Evolutionary conservation across 2,888 invertebrate species (phyloP).

Genomic region (Leptarthrus brevirostris): DNA sequence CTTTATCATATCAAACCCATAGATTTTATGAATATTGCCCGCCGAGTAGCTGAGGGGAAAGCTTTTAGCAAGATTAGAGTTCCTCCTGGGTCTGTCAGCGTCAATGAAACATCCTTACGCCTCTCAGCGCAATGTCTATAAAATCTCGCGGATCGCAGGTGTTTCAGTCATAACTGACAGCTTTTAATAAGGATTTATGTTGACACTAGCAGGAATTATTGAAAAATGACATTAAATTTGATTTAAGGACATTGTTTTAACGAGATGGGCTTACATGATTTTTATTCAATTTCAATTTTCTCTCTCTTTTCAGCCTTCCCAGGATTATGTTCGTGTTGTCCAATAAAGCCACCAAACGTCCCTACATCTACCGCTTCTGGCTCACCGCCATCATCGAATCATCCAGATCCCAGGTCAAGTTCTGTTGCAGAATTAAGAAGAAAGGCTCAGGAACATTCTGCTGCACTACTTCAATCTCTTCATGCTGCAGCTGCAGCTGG

Average conservation of each 20-base stretch:
- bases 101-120: conserved; percentile 2
- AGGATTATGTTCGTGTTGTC: conserved; percentile 83
- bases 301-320: conserved; percentile 74
- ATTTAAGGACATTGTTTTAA: conserved; percentile 26
- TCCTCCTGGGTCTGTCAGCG: neutral
- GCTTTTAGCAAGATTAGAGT: conserved; percentile 54
- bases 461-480: conserved; percentile 82
- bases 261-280: neutral
- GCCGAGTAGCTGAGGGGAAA: conserved; percentile 43
- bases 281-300: too few species aligned
- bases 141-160: conserved; percentile 50
- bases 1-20: conserved; percentile 48
- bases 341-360: conserved; percentile 71
- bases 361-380: conserved; percentile 61
- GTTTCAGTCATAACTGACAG: conserved; percentile 47
- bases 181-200: conserved; percentile 54
- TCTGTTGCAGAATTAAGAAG: conserved; percentile 92
- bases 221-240: conserved; percentile 53
- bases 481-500: conserved; percentile 70
- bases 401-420: conserved; percentile 79
- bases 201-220: conserved; percentile 51
- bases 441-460: conserved; percentile 95
- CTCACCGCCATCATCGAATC: conserved; percentile 61
- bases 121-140: neutral
- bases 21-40: conserved; percentile 53